phyloP scores from a whole-genome alignment of 2,113 vertebrate genomes.

The Pomatostomus ruficeps region DNA sequence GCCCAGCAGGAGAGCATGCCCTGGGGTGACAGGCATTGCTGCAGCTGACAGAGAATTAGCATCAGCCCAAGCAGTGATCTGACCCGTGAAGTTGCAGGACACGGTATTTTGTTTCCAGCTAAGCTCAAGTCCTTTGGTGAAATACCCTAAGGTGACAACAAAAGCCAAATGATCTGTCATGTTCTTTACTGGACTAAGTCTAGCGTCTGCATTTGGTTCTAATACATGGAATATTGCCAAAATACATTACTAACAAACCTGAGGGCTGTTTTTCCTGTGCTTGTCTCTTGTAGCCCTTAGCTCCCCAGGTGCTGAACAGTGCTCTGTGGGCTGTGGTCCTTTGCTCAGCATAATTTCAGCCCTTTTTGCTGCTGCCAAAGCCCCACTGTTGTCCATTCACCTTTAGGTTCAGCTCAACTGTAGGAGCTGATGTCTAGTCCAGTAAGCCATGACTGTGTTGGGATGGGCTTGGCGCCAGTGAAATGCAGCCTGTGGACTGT shows the following conservation, averaged over 20 bases:
- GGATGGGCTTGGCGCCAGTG: not conserved
- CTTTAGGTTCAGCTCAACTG: not conserved
- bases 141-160: not conserved
- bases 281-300: not conserved
- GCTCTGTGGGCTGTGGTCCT: not conserved
- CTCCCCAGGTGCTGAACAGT: rapidly evolving
- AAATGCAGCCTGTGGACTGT: not conserved
- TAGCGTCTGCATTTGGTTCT: not conserved
- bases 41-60: not conserved
- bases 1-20: not conserved
- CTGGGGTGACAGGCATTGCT: not conserved
- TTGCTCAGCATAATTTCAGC: not conserved
- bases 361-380: not conserved
- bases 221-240: not conserved
- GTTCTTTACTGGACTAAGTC: not conserved
- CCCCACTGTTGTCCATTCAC: not conserved
- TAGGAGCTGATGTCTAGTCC: not conserved
- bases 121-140: not conserved
- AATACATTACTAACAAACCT: not conserved
- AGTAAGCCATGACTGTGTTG: not conserved
- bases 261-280: not conserved
- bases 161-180: not conserved
- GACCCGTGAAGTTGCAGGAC: not conserved
- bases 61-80: not conserved
- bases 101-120: not conserved